A percentile compares a stretch with the other conserved stretches of the same genome.
phyloP scores from a whole-genome alignment of 2,797 vertebrate species.

The Gambusia yucatana region DNA sequence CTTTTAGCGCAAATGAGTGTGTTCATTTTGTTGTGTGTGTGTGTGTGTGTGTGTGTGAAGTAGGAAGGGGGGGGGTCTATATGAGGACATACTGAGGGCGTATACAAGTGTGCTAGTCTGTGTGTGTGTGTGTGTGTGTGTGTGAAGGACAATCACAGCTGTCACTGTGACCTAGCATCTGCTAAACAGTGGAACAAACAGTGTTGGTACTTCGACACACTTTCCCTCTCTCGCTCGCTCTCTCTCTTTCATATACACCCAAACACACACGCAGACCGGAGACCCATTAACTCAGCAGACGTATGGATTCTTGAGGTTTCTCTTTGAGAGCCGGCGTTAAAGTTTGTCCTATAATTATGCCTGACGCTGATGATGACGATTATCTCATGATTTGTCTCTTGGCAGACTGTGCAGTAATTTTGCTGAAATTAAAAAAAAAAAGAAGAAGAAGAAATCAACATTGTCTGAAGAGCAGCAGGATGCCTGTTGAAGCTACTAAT shows the following conservation, averaged over 20 bases:
- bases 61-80: not conserved
- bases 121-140: not conserved
- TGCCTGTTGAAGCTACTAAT: conserved; percentile 1
- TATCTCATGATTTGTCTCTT: not conserved
- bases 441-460: not conserved
- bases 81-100: not conserved
- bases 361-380: not conserved
- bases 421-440: not conserved
- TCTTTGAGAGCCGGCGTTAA: not conserved
- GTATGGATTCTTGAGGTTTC: not conserved
- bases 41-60: not conserved
- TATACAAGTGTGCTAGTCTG: not conserved
- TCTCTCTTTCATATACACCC: too few relatives aligned
- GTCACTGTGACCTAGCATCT: conserved; percentile 18
- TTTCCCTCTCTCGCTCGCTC: too few relatives aligned
- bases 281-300: not conserved
- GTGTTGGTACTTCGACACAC: not conserved
- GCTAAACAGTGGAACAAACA: conserved; percentile 17
- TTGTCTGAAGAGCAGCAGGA: not conserved
- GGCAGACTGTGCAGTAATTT: not conserved
- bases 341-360: not conserved
- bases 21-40: conserved; percentile 2
- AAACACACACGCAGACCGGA: not conserved
- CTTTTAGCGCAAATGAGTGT: conserved; percentile 55
- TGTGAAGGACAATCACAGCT: conserved; percentile 22